phyloP scores from a whole-genome alignment of 2,113 vertebrate species.

The Elanoides forficatus region DNA sequence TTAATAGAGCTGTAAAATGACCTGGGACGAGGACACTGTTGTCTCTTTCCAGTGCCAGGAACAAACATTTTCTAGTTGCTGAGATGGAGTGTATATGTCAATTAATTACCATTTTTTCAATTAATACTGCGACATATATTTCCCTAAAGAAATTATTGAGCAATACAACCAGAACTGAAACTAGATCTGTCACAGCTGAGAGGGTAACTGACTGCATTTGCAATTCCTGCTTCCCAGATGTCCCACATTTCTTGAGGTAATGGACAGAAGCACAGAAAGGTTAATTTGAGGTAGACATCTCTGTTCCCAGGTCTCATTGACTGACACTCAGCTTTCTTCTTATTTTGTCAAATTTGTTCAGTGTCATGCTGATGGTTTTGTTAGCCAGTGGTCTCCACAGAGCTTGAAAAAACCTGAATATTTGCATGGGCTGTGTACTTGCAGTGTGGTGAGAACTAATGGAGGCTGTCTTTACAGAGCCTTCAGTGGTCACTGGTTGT shows the following conservation, averaged over 20 bases:
- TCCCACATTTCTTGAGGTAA: slow-evolving; percentile 8
- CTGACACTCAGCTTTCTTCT: background rate
- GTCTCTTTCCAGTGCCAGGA: background rate
- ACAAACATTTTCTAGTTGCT: background rate
- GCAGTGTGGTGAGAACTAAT: background rate
- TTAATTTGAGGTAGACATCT: background rate
- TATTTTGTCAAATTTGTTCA: slow-evolving; percentile 15
- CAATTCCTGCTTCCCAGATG: background rate
- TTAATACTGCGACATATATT: background rate
- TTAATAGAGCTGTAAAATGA: slow-evolving; percentile 20
- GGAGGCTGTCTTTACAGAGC: background rate
- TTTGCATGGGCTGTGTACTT: background rate
- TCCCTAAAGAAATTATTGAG: slow-evolving; percentile 19
- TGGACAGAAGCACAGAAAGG: background rate
- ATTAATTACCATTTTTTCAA: slow-evolving; percentile 53
- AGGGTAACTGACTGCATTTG: background rate
- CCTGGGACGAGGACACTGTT: background rate
- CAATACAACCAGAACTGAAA: slow-evolving; percentile 8
- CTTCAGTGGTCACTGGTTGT: background rate
- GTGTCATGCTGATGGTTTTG: background rate
- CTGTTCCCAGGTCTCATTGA: background rate
- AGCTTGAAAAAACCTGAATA: background rate
- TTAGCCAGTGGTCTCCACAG: background rate
- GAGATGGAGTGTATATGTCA: slow-evolving; percentile 11
- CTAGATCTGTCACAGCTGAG: slow-evolving; percentile 9